Evolutionary conservation across 2,113 vertebrate species (phyloP).

Genomic region (Garra rufa): DNA sequence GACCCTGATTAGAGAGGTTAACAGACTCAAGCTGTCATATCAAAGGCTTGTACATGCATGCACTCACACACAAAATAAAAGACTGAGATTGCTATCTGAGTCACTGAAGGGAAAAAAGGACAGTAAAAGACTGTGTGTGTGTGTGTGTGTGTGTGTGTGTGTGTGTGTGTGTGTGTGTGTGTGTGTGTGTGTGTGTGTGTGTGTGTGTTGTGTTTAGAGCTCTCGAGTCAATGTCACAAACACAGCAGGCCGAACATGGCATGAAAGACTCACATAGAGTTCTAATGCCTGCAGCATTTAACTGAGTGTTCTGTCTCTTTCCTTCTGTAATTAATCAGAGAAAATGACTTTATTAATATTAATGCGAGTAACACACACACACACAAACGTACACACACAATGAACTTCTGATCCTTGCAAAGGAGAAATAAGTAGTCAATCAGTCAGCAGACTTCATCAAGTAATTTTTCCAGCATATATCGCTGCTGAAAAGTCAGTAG

Average conservation of each 20-base stretch:
- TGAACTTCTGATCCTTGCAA: conserved; percentile 22
- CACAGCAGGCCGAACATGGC: conserved; percentile 49
- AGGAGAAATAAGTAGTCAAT: neutral
- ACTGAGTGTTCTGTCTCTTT: conserved; percentile 47
- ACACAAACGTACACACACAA: conserved; percentile 30
- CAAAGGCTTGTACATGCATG: conserved; percentile 43
- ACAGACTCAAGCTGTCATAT: conserved; percentile 51
- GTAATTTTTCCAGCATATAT: neutral
- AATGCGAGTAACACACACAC: conserved; percentile 57
- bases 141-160: neutral
- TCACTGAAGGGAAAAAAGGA: conserved; percentile 65
- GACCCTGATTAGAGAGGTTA: conserved; percentile 50
- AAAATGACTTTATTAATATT: conserved; percentile 68
- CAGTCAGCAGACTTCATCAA: neutral
- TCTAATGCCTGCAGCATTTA: conserved; percentile 67
- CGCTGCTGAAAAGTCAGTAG: neutral
- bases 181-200: neutral
- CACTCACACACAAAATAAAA: conserved; percentile 38
- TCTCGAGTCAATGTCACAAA: conserved; percentile 56
- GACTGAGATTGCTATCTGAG: conserved; percentile 44
- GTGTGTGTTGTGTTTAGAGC: neutral
- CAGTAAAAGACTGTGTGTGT: conserved; percentile 1
- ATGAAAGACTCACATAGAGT: conserved; percentile 26
- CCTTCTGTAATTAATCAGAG: conserved; percentile 64
- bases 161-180: neutral